These are phyloP conservation scores for Geodia barretti DNA, from an alignment of 37 sponge, comb jelly and placozoan species.

Conservation along the genomic window DNA sequence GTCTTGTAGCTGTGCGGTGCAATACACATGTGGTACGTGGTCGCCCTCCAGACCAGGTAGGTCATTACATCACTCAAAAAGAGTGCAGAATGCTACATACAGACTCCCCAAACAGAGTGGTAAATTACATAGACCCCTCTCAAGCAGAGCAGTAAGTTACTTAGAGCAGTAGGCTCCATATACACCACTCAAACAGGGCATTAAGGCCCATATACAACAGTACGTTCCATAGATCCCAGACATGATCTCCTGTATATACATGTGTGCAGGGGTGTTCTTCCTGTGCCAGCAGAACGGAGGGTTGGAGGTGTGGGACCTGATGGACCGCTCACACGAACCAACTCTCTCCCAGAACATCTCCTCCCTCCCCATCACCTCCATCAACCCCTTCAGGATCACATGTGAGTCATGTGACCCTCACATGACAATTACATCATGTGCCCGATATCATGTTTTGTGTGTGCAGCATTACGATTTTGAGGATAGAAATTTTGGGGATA, in stretches of 20 bases:
- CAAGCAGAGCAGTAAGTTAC: no score
- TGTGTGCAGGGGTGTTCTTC: slow-evolving; percentile 85
- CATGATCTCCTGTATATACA: no score
- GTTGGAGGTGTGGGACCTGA: slow-evolving; percentile 94
- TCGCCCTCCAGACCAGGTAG: slow-evolving; percentile 83
- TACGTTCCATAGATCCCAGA: no score
- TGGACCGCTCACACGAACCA: slow-evolving; percentile 91
- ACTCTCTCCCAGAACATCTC: slow-evolving; percentile 90
- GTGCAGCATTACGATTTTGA: no score
- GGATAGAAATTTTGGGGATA: no score
- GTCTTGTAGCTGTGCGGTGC: slow-evolving; percentile 42
- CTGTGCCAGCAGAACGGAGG: slow-evolving; percentile 88
- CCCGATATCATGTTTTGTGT: neutral
- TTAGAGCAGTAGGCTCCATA: no score
- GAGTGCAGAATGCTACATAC: no score
- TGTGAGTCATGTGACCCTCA: slow-evolving; percentile 22
- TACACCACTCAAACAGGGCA: no score
- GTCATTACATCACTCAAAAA: neutral
- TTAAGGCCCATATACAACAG: no score
- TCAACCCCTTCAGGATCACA: slow-evolving; percentile 70
- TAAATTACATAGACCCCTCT: no score
- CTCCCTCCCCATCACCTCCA: slow-evolving; percentile 73
- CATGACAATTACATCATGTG: neutral
- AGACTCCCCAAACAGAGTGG: no score
- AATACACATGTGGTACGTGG: slow-evolving; percentile 79